Conservation (phyloP, 2,113 vertebrate genomes). For the Miniopterus natalensis region DNA sequence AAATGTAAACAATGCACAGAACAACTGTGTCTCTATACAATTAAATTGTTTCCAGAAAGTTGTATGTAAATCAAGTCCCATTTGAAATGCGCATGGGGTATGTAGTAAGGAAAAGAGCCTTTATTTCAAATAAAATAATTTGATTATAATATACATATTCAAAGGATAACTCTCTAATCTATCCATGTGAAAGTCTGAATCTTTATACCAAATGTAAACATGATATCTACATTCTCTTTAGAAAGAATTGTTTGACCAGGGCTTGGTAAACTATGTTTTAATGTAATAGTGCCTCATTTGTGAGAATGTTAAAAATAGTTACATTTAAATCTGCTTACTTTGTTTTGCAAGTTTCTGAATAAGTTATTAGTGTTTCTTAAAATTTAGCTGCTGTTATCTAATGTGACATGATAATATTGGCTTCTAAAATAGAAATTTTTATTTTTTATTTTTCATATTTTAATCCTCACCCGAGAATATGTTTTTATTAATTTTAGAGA, state of each 20-base stretch:
- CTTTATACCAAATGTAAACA: conserved; percentile 53
- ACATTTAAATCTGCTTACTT: conserved; percentile 44
- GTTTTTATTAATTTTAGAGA: too few relatives aligned
- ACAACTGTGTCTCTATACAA: not conserved
- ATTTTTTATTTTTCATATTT: too few relatives aligned
- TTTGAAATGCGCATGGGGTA: not conserved
- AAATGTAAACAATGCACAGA: not conserved
- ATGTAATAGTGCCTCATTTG: not conserved
- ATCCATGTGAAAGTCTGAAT: conserved; percentile 43
- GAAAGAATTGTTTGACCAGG: conserved; percentile 1
- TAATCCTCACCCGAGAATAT: too few relatives aligned
- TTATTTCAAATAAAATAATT: not conserved
- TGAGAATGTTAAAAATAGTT: conserved; percentile 41
- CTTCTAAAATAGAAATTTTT: not conserved
- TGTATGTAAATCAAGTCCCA: conserved; percentile 27
- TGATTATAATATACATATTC: not conserved
- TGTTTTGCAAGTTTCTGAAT: conserved; percentile 28
- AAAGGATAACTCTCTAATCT: conserved; percentile 37
- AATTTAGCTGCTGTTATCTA: not conserved
- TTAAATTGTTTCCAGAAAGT: conserved; percentile 41
- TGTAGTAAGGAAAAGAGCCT: not conserved
- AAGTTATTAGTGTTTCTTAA: not conserved
- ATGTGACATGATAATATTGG: not conserved
- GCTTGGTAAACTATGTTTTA: conserved; percentile 32
- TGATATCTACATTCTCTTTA: conserved; percentile 24